These are phyloP conservation scores for Austrofundulus limnaeus DNA, from an alignment of 2,113 vertebrate species.

Conservation along the genomic window DNA sequence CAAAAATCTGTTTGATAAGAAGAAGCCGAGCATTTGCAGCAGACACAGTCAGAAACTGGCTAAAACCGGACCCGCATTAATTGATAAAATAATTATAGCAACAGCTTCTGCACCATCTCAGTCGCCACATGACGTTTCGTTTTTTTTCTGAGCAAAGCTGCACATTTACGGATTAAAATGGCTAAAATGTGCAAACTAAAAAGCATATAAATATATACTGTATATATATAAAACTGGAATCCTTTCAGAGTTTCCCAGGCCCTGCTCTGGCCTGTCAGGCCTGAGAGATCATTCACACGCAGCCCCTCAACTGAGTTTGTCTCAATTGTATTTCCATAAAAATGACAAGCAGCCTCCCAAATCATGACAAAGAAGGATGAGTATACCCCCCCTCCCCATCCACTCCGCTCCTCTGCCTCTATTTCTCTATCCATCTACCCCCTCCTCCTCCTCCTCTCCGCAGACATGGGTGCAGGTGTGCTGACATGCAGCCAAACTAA, in stretches of 20 bases:
- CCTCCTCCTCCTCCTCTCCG: conserved; percentile 29
- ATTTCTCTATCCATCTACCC: conserved; percentile 26
- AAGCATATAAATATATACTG: conserved; percentile 10
- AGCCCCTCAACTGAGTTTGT: conserved; percentile 51
- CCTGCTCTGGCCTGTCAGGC: conserved; percentile 64
- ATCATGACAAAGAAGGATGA: conserved; percentile 70
- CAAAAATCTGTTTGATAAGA: conserved; percentile 12
- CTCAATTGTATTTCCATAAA: conserved; percentile 71
- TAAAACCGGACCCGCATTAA: conserved; percentile 69
- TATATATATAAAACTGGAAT: too few species aligned
- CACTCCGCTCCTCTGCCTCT: neutral
- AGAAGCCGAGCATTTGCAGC: conserved; percentile 16
- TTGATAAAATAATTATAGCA: conserved; percentile 69
- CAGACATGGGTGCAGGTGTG: conserved; percentile 73
- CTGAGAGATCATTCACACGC: conserved; percentile 54
- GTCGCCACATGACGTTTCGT: conserved; percentile 6
- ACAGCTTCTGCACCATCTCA: conserved; percentile 26
- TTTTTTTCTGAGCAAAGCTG: conserved; percentile 12
- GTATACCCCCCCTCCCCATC: conserved; percentile 12
- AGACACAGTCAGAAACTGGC: conserved; percentile 56
- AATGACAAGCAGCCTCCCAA: conserved; percentile 71
- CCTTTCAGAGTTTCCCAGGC: conserved; percentile 30
- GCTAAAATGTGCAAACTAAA: neutral
- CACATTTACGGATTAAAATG: neutral
- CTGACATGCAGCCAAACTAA: conserved; percentile 62